Evolutionary conservation across 2,797 vertebrate genomes (phyloP), one percentile per base, ranked within the genome.

Genomic region (Pipistrellus pipistrellus): DNA sequence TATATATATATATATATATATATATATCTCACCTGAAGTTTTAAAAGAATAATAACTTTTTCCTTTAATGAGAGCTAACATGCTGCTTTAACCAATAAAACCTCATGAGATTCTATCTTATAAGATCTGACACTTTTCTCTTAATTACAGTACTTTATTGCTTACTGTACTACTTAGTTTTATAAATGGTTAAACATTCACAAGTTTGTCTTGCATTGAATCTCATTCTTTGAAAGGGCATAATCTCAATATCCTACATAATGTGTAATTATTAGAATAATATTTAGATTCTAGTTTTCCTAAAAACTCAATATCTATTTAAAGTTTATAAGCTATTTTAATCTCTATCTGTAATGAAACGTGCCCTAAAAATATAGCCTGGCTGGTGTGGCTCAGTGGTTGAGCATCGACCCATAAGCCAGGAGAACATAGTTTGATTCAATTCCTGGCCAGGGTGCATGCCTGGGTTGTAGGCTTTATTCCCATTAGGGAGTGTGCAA

Each of bases 231-330:
- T 71, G 71, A 89, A 91, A 25, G 38, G 88, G 69, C 14, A 51
- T 41, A n/a, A 77, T 68, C 68, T 66, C 38, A 41, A 46, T 64
- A 17, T 41, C 23, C 46, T 81, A 13, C 4, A 53, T 48, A 73
- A 89, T 14, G 20, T 4, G n/a, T 81, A 76, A 44, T 82, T 62
- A 86, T 1, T 85, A 64, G 44, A n/a, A 48, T n/a, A 57, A 10
- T 51, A 76, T 73, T 81, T 75, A 91, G 91, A 85, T 81, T 69
- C 12, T 17, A 62, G 57, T 81, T 89, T 66, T 92, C 51, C 48
- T 53, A 82, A 93, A 64, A 53, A 82, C 57, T 88, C 71, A 41
- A n/a, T 69, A 69, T 59, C 32, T 76, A 85, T 57, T 69, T 92
- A 77, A 38, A 72, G 62, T 55, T 93, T 87, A 64, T 41, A 44